Evolutionary conservation across 1,140 invertebrate genomes (phyloP).

Genomic region (Luehdorfia chinensis): DNA sequence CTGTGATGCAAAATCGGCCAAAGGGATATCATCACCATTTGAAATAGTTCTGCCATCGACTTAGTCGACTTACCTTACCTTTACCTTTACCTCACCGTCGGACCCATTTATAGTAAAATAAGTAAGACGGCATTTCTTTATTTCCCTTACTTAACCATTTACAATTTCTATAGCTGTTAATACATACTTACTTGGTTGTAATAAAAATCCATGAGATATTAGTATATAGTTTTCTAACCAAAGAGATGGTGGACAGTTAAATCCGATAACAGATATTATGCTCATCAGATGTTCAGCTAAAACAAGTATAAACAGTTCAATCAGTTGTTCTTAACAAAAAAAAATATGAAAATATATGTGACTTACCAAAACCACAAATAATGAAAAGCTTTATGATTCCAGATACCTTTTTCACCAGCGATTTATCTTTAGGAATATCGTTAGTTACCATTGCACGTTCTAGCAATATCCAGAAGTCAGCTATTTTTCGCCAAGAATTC

Average conservation of each 20-base stretch:
- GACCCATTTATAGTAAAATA: no score
- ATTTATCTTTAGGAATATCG: slow-evolving; percentile 29
- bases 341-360: neutral
- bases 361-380: slow-evolving; percentile 30
- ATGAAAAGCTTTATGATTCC: slow-evolving; percentile 24
- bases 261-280: slow-evolving; percentile 47
- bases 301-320: slow-evolving; percentile 19
- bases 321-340: no score
- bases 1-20: no score
- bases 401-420: slow-evolving; percentile 31
- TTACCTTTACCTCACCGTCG: no score
- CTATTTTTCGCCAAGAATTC: slow-evolving; percentile 29
- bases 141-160: no score
- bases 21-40: no score
- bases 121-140: no score
- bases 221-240: slow-evolving; percentile 48
- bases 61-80: no score
- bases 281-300: slow-evolving; percentile 58
- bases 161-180: no score
- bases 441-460: slow-evolving; percentile 33
- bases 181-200: slow-evolving; percentile 37
- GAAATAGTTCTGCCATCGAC: no score
- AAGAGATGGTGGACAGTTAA: slow-evolving; percentile 32
- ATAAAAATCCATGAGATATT: slow-evolving; percentile 50
- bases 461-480: slow-evolving; percentile 34